phyloP scores from a whole-genome alignment of 2,113 vertebrate genomes.

The Calyptomena viridis region DNA sequence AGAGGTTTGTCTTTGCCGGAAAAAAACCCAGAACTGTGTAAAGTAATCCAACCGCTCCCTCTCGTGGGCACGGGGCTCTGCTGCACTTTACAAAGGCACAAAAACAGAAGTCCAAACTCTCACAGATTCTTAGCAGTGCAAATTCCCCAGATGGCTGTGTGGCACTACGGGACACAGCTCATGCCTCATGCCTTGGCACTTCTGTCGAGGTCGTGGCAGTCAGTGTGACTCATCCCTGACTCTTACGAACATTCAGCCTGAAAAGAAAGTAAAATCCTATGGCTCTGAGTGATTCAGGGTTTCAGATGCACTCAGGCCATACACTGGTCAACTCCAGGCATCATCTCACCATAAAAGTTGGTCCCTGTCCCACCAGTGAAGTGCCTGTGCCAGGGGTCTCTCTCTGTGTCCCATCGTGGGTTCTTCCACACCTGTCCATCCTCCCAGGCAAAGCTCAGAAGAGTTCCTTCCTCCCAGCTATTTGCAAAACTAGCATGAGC shows the following conservation, averaged over 20 bases:
- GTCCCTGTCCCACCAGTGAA: neutral
- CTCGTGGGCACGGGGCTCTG: neutral
- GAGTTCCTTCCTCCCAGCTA: neutral
- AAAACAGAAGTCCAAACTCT: neutral
- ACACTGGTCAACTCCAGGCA: neutral
- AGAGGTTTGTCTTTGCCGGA: neutral
- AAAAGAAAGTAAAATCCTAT: neutral
- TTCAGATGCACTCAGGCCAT: neutral
- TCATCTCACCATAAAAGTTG: neutral
- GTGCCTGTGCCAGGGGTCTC: neutral
- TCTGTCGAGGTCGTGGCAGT: neutral
- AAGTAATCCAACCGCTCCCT: slow-evolving; percentile 45
- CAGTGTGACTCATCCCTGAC: neutral
- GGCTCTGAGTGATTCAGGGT: neutral
- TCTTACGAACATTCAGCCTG: neutral
- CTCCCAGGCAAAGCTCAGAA: neutral
- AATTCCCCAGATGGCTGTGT: neutral
- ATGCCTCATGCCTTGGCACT: neutral
- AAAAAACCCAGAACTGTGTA: neutral
- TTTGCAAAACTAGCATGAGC: neutral
- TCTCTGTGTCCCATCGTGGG: accelerated
- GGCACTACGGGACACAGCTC: neutral
- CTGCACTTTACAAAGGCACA: neutral
- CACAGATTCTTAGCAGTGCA: neutral
- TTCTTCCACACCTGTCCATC: neutral